Percentiles rank a stretch among this genome's conserved stretches.
Conservation (phyloP, 1,140 invertebrate genomes). For the Halyomorpha halys region DNA sequence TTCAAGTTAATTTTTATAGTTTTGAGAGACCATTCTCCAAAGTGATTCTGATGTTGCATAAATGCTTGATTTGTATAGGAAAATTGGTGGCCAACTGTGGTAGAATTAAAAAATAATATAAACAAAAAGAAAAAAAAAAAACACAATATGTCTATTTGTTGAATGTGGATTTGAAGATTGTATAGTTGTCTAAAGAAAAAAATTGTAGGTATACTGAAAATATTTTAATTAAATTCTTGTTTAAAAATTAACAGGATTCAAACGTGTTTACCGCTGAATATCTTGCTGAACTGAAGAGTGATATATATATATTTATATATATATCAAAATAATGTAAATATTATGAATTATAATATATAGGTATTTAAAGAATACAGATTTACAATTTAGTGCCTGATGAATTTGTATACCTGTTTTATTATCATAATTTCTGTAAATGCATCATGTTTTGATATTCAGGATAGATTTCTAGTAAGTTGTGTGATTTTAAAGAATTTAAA, state of each 20-base stretch:
- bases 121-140: not conserved
- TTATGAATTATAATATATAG: slow-evolving; percentile 24
- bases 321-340: slow-evolving; percentile 22
- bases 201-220: slow-evolving; percentile 23
- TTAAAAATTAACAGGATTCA: slow-evolving; percentile 6
- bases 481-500: slow-evolving; percentile 11
- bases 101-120: slow-evolving; percentile 1
- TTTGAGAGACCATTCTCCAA: slow-evolving; percentile 15
- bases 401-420: slow-evolving; percentile 25
- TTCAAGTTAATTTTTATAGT: slow-evolving; percentile 20
- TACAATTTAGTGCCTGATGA: slow-evolving; percentile 27
- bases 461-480: slow-evolving; percentile 17
- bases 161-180: slow-evolving; percentile 23
- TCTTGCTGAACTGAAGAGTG: slow-evolving; percentile 10
- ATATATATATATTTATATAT: slow-evolving; percentile 17
- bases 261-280: slow-evolving; percentile 21
- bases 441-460: slow-evolving; percentile 15
- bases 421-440: slow-evolving; percentile 21
- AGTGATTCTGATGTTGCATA: slow-evolving; percentile 19
- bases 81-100: slow-evolving; percentile 25
- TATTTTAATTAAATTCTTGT: slow-evolving; percentile 19
- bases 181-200: slow-evolving; percentile 23
- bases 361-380: slow-evolving; percentile 26
- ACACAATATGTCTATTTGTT: slow-evolving; percentile 23
- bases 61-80: slow-evolving; percentile 24